phyloP scores from a whole-genome alignment of 2,888 invertebrate genomes.

The Drosophila infuscata region DNA sequence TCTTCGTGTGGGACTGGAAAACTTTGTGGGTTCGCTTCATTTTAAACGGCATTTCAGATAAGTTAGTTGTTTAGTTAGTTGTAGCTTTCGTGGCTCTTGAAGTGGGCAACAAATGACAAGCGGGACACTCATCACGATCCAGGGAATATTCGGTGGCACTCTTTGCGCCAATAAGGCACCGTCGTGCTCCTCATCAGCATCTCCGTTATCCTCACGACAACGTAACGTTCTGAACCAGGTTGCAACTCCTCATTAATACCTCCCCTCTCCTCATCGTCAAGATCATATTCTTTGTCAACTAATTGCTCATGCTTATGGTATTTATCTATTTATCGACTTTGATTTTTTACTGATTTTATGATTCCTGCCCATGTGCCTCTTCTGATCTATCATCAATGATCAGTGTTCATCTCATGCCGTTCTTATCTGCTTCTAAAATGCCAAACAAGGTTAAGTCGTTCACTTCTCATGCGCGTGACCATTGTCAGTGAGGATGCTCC shows the following conservation, averaged over 20 bases:
- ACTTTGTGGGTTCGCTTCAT: constrained; percentile 37
- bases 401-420: constrained; percentile 41
- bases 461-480: constrained; percentile 50
- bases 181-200: constrained; percentile 62
- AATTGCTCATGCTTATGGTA: constrained; percentile 55
- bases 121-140: constrained; percentile 68
- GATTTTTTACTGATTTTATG: constrained; percentile 52
- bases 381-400: constrained; percentile 44
- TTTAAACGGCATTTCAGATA: constrained; percentile 60
- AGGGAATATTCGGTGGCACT: constrained; percentile 36
- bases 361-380: constrained; percentile 35
- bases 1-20: constrained; percentile 46
- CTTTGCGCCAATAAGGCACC: constrained; percentile 64
- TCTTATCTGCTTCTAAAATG: constrained; percentile 45
- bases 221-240: constrained; percentile 32
- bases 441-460: constrained; percentile 68
- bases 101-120: constrained; percentile 50
- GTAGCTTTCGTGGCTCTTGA: constrained; percentile 36
- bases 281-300: constrained; percentile 46
- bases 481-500: constrained; percentile 18
- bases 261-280: neutral
- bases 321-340: constrained; percentile 35
- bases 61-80: neutral
- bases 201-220: constrained; percentile 15
- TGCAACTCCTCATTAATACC: constrained; percentile 14